These are phyloP conservation scores for Proterorhinus semilunaris DNA, from an alignment of 2,113 vertebrate species.

Conservation along the genomic window DNA sequence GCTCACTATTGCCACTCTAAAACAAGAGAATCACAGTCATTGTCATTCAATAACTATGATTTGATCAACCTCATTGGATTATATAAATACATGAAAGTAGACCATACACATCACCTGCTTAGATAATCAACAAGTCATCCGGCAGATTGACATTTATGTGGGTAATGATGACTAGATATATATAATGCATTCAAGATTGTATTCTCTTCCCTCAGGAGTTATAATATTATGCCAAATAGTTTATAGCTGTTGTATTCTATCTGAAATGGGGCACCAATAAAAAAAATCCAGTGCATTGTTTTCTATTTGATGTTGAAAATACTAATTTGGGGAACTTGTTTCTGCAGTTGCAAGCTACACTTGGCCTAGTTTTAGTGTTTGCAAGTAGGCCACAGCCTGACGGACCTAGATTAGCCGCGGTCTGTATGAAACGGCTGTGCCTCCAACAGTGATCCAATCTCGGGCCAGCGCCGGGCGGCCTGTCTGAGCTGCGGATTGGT, in stretches of 20 bases:
- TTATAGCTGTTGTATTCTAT: background rate
- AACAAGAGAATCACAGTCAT: background rate
- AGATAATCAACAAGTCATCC: too few species aligned
- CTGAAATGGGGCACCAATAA: background rate
- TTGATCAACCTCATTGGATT: background rate
- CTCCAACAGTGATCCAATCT: conserved; percentile 61
- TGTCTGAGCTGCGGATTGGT: conserved; percentile 46
- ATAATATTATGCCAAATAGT: background rate
- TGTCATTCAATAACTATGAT: background rate
- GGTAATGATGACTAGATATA: too few species aligned
- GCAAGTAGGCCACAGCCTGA: conserved; percentile 68
- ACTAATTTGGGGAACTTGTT: conserved; percentile 25
- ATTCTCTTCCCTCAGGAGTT: background rate
- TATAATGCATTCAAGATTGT: too few species aligned
- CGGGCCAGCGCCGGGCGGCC: conserved; percentile 40
- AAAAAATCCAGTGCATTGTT: conserved; percentile 11
- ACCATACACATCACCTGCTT: background rate
- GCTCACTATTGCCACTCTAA: conserved; percentile 92
- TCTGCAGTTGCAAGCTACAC: conserved; percentile 43
- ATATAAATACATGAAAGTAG: too few species aligned
- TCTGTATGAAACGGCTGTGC: conserved; percentile 49
- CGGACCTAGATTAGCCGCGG: conserved; percentile 51
- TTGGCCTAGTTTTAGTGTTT: conserved; percentile 65
- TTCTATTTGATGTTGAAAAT: conserved; percentile 31
- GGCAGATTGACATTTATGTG: too few species aligned